Evolutionary conservation across 2,888 invertebrate species (phyloP).

Genomic region (Arrhopalites spinosus): DNA sequence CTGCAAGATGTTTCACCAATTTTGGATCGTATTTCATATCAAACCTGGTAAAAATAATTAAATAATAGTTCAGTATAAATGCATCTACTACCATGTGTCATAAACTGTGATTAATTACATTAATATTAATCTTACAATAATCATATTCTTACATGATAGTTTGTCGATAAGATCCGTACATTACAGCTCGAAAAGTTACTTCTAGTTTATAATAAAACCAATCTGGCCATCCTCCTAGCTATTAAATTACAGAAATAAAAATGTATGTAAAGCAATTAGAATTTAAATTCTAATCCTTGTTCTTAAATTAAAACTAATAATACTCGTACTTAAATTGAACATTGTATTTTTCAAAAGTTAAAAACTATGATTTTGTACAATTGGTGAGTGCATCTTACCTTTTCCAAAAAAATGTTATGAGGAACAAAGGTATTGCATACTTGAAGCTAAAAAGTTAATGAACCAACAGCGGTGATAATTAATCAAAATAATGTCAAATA

Average conservation of each 20-base stretch:
- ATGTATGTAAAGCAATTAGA: conserved; percentile 28
- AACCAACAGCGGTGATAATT: too few species aligned
- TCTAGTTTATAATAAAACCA: conserved; percentile 59
- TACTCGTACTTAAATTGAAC: too few species aligned
- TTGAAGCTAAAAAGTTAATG: background rate
- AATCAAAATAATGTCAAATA: conserved; percentile 1
- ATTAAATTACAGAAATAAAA: conserved; percentile 45
- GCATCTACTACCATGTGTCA: too few species aligned
- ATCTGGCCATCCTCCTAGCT: conserved; percentile 53
- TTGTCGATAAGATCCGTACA: conserved; percentile 78
- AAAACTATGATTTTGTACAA: background rate
- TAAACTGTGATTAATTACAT: too few species aligned
- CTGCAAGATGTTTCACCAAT: conserved; percentile 71
- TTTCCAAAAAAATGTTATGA: background rate
- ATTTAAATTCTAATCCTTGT: too few species aligned
- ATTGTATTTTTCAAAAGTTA: background rate
- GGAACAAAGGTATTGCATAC: conserved; percentile 10
- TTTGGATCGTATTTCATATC: conserved; percentile 73
- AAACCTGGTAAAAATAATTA: conserved; percentile 62
- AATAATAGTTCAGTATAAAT: too few species aligned
- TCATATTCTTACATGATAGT: conserved; percentile 61
- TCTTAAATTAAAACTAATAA: too few species aligned
- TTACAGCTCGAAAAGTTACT: conserved; percentile 69
- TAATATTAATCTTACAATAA: background rate
- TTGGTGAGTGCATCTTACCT: background rate